Conservation (phyloP, 1,140 invertebrate species). For the Papilio aristodemus region DNA sequence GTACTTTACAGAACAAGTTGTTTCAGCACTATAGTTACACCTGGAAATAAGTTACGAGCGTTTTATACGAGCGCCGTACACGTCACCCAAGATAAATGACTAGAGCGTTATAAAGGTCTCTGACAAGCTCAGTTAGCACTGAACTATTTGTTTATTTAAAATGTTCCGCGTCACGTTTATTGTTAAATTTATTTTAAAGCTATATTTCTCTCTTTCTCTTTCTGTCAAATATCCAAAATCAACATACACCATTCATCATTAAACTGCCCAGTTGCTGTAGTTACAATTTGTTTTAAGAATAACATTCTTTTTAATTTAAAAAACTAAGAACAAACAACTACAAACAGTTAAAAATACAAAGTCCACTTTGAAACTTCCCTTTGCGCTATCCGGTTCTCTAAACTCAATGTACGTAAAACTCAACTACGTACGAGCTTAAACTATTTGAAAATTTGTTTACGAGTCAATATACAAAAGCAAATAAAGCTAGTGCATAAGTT, state of each 20-base stretch:
- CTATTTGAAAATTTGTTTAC: not conserved
- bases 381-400: not conserved
- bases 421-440: conserved; percentile 6
- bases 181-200: not conserved
- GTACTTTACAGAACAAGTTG: not conserved
- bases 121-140: not conserved
- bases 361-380: conserved; percentile 5
- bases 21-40: conserved; percentile 3
- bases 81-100: conserved; percentile 4
- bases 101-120: conserved; percentile 1
- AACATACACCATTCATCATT: no score
- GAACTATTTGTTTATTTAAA: conserved; percentile 1
- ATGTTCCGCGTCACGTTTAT: not conserved
- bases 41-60: conserved; percentile 8
- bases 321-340: not conserved
- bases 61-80: not conserved
- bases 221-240: no score
- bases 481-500: not conserved
- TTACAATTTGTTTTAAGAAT: no score
- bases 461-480: conserved; percentile 18
- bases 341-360: conserved; percentile 6
- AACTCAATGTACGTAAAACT: not conserved
- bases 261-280: no score
- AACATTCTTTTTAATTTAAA: no score
- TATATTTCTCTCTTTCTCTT: no score